These are phyloP conservation scores for Tringa solitaria DNA, from an alignment of 2,113 vertebrate species.

Conservation along the genomic window DNA sequence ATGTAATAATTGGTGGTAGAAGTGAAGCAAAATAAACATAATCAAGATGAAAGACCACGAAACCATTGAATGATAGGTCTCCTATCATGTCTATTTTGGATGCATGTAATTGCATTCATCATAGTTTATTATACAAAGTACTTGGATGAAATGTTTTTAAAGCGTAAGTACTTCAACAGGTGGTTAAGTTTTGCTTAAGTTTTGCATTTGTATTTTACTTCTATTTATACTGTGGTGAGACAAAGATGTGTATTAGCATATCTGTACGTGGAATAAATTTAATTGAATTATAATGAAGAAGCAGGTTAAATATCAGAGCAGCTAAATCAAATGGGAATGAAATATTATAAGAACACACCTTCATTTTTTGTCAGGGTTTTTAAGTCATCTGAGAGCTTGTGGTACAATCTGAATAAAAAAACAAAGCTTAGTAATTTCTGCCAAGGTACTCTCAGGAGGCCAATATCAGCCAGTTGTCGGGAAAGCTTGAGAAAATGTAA, in stretches of 20 bases:
- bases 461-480: background rate
- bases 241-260: slow-evolving; percentile 16
- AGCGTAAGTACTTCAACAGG: background rate
- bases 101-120: background rate
- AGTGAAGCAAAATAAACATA: background rate
- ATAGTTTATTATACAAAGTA: background rate
- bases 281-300: slow-evolving; percentile 41
- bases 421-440: background rate
- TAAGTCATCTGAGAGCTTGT: background rate
- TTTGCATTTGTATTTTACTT: slow-evolving; percentile 31
- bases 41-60: background rate
- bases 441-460: background rate
- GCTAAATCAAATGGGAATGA: background rate
- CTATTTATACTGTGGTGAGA: slow-evolving; percentile 9
- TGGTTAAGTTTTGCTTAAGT: background rate
- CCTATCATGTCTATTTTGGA: background rate
- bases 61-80: background rate
- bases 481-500: background rate
- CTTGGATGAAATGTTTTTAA: background rate
- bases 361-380: background rate
- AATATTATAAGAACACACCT: background rate
- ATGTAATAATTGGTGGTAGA: background rate
- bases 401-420: background rate
- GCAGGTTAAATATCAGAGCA: slow-evolving; percentile 6
- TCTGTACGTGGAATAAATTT: background rate